Percentiles rank a stretch among this genome's conserved stretches.
Evolutionary conservation across 1,140 invertebrate genomes (phyloP).

Genomic region (Bombus vancouverensis): DNA sequence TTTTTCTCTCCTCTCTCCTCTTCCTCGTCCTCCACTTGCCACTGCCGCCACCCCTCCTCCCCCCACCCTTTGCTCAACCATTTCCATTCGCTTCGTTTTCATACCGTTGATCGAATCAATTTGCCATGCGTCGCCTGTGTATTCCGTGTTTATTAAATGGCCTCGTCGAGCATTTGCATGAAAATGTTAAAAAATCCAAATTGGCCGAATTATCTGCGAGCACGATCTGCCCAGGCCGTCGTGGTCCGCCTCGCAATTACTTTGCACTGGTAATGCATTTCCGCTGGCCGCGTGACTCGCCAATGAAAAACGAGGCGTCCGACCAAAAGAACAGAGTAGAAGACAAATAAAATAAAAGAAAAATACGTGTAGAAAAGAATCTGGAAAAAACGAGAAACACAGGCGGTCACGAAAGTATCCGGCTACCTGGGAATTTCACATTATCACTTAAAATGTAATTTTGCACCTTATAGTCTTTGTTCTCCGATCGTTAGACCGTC

Average conservation of each 20-base stretch:
- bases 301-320: not conserved
- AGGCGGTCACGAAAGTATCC: not conserved
- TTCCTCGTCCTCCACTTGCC: not conserved
- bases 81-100: conserved; percentile 23
- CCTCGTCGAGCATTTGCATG: conserved; percentile 44
- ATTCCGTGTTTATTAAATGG: conserved; percentile 56
- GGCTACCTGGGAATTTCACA: too few relatives aligned
- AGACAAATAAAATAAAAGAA: too few relatives aligned
- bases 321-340: not conserved
- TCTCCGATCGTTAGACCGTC: too few relatives aligned
- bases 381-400: not conserved
- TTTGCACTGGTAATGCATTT: conserved; percentile 33
- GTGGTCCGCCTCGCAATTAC: conserved; percentile 29
- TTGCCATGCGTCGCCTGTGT: conserved; percentile 36
- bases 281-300: not conserved
- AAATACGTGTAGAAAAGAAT: not conserved
- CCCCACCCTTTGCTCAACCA: too few relatives aligned
- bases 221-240: conserved; percentile 1
- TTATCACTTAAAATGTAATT: too few relatives aligned
- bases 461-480: too few relatives aligned
- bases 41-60: rapidly evolving
- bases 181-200: conserved; percentile 49
- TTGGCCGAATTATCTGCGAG: conserved; percentile 45
- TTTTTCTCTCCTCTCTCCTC: not conserved
- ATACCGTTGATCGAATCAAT: conserved; percentile 53